A percentile compares a stretch with the other conserved stretches of the same genome.
Evolutionary conservation across 2,888 invertebrate genomes (phyloP).

Genomic region (Galerucella pusilla): DNA sequence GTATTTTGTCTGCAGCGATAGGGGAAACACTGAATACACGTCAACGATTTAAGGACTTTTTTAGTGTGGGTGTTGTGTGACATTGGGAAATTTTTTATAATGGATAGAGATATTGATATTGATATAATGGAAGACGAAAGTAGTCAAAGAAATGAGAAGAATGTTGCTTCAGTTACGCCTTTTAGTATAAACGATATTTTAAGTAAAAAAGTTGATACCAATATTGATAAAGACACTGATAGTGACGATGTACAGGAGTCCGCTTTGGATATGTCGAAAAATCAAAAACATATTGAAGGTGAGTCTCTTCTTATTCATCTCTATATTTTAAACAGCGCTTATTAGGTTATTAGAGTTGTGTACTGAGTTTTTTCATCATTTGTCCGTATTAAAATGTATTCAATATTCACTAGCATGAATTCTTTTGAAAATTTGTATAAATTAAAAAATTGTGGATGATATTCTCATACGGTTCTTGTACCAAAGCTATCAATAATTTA

Average conservation of each 20-base stretch:
- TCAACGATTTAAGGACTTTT: conserved; percentile 9
- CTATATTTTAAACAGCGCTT: too few species aligned
- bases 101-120: not conserved
- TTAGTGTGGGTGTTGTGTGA: conserved; percentile 15
- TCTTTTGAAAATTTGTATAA: not conserved
- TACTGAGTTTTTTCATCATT: too few species aligned
- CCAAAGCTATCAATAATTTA: too few species aligned
- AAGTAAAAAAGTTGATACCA: conserved; percentile 61
- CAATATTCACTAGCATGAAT: too few species aligned
- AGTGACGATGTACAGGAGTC: conserved; percentile 58
- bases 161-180: conserved; percentile 67
- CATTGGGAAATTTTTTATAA: not conserved
- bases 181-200: conserved; percentile 81
- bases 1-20: conserved; percentile 58
- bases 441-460: too few species aligned
- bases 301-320: conserved; percentile 23
- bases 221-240: conserved; percentile 62
- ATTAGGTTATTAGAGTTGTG: too few species aligned
- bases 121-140: conserved; percentile 54
- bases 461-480: too few species aligned
- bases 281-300: conserved; percentile 53
- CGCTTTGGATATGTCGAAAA: conserved; percentile 65
- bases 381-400: too few species aligned
- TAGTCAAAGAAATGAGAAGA: conserved; percentile 50
- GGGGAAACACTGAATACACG: conserved; percentile 44